Evolutionary conservation across 2,888 invertebrate species (phyloP).

Genomic region (Brachypterus glaber): DNA sequence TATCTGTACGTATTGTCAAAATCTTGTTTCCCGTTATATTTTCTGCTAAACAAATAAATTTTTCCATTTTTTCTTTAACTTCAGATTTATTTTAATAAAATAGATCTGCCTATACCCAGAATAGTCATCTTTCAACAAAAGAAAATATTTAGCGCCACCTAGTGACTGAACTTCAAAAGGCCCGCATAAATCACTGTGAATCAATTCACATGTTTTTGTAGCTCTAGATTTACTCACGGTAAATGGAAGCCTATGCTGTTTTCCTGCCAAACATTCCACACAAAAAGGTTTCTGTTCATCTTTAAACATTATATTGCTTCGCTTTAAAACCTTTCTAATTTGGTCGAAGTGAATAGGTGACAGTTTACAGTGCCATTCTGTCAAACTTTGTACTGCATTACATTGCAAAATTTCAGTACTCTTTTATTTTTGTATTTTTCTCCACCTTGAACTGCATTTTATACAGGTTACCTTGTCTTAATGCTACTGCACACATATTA

Average conservation of each 20-base stretch:
- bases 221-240: slow-evolving; percentile 10
- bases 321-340: slow-evolving; percentile 8
- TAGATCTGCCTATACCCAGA: slow-evolving; percentile 13
- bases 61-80: slow-evolving; percentile 13
- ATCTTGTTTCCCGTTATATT: slow-evolving; percentile 5
- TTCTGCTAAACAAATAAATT: slow-evolving; percentile 6
- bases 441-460: not conserved
- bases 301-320: too few relatives aligned
- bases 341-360: slow-evolving; percentile 12
- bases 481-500: slow-evolving; percentile 1
- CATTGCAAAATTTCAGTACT: too few relatives aligned
- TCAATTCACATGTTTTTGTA: too few relatives aligned
- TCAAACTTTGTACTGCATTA: slow-evolving; percentile 9
- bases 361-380: slow-evolving; percentile 10
- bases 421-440: not conserved
- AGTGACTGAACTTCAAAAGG: slow-evolving; percentile 13
- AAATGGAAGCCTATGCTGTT: too few relatives aligned
- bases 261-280: slow-evolving; percentile 14
- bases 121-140: slow-evolving; percentile 12
- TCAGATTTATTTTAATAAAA: slow-evolving; percentile 14
- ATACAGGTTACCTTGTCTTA: slow-evolving; percentile 1
- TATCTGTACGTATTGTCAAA: slow-evolving; percentile 12
- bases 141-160: slow-evolving; percentile 13
- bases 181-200: slow-evolving; percentile 17
- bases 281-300: slow-evolving; percentile 8